Evolutionary conservation across 2,888 invertebrate species (phyloP), one percentile per base, ranked within the genome.

Genomic region (Caenorhabditis plicata): DNA sequence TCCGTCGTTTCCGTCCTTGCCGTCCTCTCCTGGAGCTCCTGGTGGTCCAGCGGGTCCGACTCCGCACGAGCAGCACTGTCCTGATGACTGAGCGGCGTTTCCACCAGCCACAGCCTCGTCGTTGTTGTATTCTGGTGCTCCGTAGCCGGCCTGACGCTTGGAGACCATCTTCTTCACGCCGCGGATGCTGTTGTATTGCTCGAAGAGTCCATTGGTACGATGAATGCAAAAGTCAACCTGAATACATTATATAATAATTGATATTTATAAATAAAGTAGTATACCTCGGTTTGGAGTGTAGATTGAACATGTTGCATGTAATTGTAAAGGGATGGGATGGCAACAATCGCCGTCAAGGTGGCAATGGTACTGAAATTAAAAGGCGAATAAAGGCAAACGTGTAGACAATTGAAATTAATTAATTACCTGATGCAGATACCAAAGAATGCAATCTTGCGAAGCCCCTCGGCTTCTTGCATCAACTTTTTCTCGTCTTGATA

Each of bases 261-360:
- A 32, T 1, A 25, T 20, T n/a, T 9, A 35, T 9, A 17, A 3
- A 8, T 23, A 1, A 32, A 29, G 11, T 1, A 1, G 40, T 46
- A 27, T 19, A 76, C 64, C 68, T 77, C 77, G 23, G 71, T 73
- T 49, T 75, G 75, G n/a, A 80, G 68, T 8, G 74, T 64, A 15
- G 75, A 71, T 52, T 78, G 78, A 7, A 80, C 74, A 47, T 70
- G 66, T 40, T 77, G 77, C 64, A 79, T 73, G 66, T 80, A 80
- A 60, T 70, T 77, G 70, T 78, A 80, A 33, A 80, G 63, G 52
- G 77, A 70, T 17, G 80, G 80, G 36, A 80, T 69, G 43, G 73
- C 70, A 11, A 80, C 69, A 41, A 75, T 73, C 41, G 75, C 75
- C 11, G 76, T 74, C 39, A 78, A 47, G 5, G 74, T 75, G 17